Evolutionary conservation across 2,797 vertebrate species (phyloP), one percentile per base, ranked within the genome.

Genomic region (Tympanoctomys barrerae): DNA sequence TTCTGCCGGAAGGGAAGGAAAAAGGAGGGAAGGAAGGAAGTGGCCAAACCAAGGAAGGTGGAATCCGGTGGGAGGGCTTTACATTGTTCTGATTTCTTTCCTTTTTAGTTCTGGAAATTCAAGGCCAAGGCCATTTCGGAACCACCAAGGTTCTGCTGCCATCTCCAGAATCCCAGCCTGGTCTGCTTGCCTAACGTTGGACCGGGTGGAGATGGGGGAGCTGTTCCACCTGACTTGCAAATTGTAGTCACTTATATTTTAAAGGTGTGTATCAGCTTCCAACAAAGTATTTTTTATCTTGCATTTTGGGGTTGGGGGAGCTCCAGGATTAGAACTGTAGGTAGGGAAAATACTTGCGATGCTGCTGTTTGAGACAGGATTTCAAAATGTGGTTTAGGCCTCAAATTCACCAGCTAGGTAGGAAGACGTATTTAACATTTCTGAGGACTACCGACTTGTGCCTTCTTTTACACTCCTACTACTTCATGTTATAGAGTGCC

Each of bases 1-100:
- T 98, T 94, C 97, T 22, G 2, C 95, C 96, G 98, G 98, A 98
- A 98, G 93, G 96, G 97, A 98, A 98, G 97, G 96, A 97, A 98
- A 96, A 98, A 96, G 97, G 94, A 98, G 94, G 97, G 98, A 98
- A 70, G 61, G 98, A 98, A 98, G 98, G 98, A 98, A 59, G 13
- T 96, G 85, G 96, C 96, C 97, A 93, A 31, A 90, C 92, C 97
- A 96, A 97, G 94, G 96, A 96, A 97, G 96, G 96, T 96, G 97
- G 79, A 95, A 96, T 95, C 91, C 86, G 90, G 93, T 89, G 90
- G 18, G 0, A 36, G 91, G 89, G 66, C 59, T 79, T 61, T 78
- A 87, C 89, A 97, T 97, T 97, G 96, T 97, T 97, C 90, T 73
- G 93, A 94, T 19, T 92, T 95, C 85, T 96, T 97, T 97, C 87